These are phyloP conservation scores for Ditylenchus dipsaci DNA, from an alignment of 1,140 invertebrate species.

Conservation along the genomic window DNA sequence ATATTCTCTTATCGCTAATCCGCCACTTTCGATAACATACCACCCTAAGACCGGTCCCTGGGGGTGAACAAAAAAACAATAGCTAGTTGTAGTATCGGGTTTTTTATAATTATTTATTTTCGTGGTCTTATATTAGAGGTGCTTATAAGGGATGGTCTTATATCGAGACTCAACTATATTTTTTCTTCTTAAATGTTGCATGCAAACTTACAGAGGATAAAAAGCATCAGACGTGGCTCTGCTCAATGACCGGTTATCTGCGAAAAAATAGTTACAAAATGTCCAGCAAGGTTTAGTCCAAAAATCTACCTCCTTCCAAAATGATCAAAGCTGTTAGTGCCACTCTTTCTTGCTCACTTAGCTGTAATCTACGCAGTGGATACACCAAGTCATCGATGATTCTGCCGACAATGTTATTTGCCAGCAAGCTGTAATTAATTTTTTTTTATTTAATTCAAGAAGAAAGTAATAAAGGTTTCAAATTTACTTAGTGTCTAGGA, in stretches of 20 bases:
- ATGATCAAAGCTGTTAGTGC: constrained; percentile 41
- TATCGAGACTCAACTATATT: no score
- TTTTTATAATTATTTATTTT: no score
- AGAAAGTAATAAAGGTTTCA: constrained; percentile 1
- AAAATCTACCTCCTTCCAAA: constrained; percentile 34
- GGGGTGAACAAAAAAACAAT: no score
- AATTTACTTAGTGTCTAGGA: constrained; percentile 38
- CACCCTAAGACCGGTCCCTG: no score
- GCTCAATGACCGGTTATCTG: not conserved
- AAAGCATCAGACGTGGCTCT: not conserved
- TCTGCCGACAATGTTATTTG: constrained; percentile 43
- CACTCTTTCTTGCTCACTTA: constrained; percentile 35
- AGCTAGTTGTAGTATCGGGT: no score
- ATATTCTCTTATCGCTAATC: no score
- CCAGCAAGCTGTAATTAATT: constrained; percentile 26
- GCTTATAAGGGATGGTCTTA: no score
- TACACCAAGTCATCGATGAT: constrained; percentile 42
- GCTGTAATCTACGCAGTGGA: constrained; percentile 34
- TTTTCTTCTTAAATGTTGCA: no score
- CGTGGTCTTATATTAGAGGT: no score
- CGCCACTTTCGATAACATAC: no score
- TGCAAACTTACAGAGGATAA: not conserved
- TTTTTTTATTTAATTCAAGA: constrained; percentile 1
- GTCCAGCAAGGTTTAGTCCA: not conserved
- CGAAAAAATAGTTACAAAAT: not conserved